phyloP scores from a whole-genome alignment of 2,113 vertebrate genomes.

The Actinemys pallida region DNA sequence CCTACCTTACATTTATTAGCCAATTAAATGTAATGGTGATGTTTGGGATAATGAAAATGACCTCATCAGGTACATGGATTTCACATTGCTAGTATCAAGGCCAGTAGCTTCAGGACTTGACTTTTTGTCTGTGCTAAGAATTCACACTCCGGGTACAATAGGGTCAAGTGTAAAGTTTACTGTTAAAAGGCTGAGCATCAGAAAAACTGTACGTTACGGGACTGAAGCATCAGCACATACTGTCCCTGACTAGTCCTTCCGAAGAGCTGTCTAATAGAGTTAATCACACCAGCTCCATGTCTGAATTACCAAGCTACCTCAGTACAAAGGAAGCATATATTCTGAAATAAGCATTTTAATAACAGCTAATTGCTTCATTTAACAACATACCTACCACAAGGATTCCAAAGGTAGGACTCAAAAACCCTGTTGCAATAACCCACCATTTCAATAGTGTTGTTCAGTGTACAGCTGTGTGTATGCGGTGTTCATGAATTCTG shows the following conservation, averaged over 20 bases:
- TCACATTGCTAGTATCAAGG: not conserved
- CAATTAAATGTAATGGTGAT: not conserved
- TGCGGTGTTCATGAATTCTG: not conserved
- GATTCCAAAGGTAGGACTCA: not conserved
- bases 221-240: not conserved
- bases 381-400: not conserved
- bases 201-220: not conserved
- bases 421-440: not conserved
- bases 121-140: not conserved
- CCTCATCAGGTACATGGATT: not conserved
- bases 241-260: not conserved
- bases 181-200: not conserved
- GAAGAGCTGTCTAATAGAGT: not conserved
- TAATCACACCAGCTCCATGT: not conserved
- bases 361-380: not conserved
- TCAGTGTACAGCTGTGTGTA: not conserved
- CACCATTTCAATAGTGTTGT: not conserved
- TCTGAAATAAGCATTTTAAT: not conserved
- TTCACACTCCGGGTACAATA: not conserved
- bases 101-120: not conserved
- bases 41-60: not conserved
- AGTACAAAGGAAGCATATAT: not conserved
- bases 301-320: not conserved
- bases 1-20: not conserved
- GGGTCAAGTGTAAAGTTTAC: not conserved